phyloP scores from a whole-genome alignment of 2,113 vertebrate species.

The Melanocharis versteri region DNA sequence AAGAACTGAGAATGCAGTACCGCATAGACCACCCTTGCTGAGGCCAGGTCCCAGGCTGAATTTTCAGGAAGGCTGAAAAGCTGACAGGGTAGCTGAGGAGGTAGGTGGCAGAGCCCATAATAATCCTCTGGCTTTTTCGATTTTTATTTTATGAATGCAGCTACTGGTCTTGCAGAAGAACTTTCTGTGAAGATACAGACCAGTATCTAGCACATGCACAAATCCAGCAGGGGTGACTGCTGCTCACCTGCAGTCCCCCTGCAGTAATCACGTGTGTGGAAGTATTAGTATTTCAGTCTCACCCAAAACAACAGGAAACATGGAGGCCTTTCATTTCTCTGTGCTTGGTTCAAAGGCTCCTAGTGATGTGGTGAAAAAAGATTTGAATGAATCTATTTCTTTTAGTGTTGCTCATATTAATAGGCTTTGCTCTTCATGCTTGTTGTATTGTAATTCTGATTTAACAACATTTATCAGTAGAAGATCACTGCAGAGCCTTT shows the following conservation, averaged over 20 bases:
- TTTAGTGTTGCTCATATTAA: background rate
- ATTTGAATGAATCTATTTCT: background rate
- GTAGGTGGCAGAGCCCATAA: background rate
- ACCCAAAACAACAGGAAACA: background rate
- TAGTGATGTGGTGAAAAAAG: background rate
- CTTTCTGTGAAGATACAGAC: background rate
- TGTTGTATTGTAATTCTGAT: conserved; percentile 16
- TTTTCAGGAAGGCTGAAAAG: background rate
- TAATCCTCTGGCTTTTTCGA: background rate
- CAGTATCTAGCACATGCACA: background rate
- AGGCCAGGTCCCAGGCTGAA: background rate
- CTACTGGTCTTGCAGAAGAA: background rate
- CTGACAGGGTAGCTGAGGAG: background rate
- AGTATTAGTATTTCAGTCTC: background rate
- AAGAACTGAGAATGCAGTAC: background rate
- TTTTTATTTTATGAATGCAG: background rate
- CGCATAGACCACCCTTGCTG: background rate
- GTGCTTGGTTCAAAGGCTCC: background rate
- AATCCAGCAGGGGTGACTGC: background rate
- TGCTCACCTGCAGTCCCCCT: background rate
- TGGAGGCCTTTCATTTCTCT: background rate
- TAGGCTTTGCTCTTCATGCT: background rate
- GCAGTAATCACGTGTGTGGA: rapidly evolving
- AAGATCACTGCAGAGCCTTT: conserved; percentile 39
- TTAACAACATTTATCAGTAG: conserved; percentile 39